phyloP scores from a whole-genome alignment of 2,888 invertebrate genomes.

The Melikaiella ostensackeni region DNA sequence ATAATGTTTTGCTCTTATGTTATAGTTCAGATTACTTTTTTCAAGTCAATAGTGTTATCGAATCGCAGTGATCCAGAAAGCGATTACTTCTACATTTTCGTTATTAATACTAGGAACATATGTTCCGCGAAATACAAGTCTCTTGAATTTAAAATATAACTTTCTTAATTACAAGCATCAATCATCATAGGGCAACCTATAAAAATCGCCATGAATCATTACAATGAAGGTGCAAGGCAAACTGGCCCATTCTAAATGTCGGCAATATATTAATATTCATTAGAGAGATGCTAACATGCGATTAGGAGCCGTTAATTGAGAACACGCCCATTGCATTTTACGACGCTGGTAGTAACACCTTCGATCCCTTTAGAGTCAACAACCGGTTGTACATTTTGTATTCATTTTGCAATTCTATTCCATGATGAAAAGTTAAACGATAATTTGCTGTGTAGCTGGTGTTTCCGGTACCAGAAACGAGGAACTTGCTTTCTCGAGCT shows the following conservation, averaged over 20 bases:
- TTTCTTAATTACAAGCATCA: no score
- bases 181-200: not conserved
- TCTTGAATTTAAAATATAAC: not conserved
- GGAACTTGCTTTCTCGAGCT: slow-evolving; percentile 4
- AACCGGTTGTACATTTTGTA: not conserved
- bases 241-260: slow-evolving; percentile 28
- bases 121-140: not conserved
- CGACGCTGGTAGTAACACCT: slow-evolving; percentile 7
- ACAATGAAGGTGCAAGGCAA: slow-evolving; percentile 17
- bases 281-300: slow-evolving; percentile 32
- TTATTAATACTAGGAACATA: not conserved
- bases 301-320: slow-evolving; percentile 35
- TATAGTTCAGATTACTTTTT: not conserved
- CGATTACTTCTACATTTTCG: not conserved
- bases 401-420: not conserved
- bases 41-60: not conserved
- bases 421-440: not conserved
- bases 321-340: slow-evolving; percentile 31
- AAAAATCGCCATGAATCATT: not conserved
- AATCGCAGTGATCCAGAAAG: not conserved
- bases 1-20: not conserved
- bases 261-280: slow-evolving; percentile 34
- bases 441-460: not conserved
- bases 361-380: not conserved
- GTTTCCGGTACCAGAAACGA: not conserved